Conservation (phyloP, 37 sponge, comb jelly and placozoan genomes). For the Haliclona indistincta region DNA sequence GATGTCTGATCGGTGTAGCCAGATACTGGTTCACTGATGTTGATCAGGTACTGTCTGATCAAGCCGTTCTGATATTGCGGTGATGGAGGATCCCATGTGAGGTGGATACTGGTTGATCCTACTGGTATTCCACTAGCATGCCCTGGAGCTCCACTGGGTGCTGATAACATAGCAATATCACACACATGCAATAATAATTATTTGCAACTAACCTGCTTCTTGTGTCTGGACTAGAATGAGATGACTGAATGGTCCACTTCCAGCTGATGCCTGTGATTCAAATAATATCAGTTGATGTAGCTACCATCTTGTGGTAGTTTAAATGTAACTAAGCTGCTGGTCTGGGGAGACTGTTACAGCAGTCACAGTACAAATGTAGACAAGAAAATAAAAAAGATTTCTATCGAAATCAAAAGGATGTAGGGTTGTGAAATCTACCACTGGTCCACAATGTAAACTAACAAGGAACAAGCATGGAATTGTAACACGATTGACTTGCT, state of each 20-base stretch:
- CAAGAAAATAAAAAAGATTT: too few relatives aligned
- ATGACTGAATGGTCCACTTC: conserved; percentile 26
- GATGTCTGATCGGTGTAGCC: too few relatives aligned
- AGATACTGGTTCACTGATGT: background rate
- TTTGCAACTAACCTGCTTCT: too few relatives aligned
- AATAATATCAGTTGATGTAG: background rate
- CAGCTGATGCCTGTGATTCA: conserved; percentile 8
- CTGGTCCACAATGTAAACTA: too few relatives aligned
- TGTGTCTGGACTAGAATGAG: background rate
- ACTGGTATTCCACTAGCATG: too few relatives aligned
- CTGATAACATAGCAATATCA: background rate
- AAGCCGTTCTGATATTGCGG: conserved; percentile 9
- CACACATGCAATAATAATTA: background rate
- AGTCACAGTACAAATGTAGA: conserved; percentile 12
- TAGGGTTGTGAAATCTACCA: too few relatives aligned
- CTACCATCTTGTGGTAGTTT: conserved; percentile 15
- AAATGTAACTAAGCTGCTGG: too few relatives aligned
- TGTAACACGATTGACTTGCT: too few relatives aligned
- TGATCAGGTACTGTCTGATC: conserved; percentile 7
- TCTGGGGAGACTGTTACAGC: background rate
- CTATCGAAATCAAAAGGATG: too few relatives aligned
- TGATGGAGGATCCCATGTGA: conserved; percentile 36
- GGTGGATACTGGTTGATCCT: background rate
- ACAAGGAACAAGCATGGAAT: too few relatives aligned
- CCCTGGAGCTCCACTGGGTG: too few relatives aligned